Conservation (phyloP, 2,113 vertebrate species). For the Calidris pugnax region DNA sequence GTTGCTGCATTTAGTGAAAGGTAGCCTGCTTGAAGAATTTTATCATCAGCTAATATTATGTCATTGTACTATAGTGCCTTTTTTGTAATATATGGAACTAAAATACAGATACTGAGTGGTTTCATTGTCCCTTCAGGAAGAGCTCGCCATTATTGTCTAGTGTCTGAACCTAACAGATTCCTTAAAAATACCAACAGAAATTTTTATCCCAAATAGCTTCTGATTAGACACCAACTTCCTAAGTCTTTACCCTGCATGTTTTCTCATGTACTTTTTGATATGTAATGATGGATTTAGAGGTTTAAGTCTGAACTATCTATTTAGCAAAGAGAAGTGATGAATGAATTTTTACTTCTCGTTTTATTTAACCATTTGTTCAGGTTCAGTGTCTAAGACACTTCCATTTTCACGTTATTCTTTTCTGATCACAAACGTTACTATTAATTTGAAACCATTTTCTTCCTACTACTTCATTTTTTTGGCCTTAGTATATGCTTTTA, state of each 20-base stretch:
- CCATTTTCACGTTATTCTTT: neutral
- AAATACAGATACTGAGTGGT: neutral
- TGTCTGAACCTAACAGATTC: neutral
- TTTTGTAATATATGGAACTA: neutral
- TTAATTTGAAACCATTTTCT: neutral
- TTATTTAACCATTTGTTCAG: neutral
- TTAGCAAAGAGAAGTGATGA: neutral
- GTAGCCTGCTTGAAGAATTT: neutral
- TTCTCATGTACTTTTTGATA: neutral
- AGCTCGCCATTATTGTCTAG: neutral
- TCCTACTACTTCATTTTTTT: neutral
- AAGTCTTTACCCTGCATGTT: neutral
- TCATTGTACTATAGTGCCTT: neutral
- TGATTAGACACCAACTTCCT: neutral
- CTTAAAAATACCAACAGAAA: neutral
- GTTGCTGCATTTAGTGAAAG: neutral
- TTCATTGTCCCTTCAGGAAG: neutral
- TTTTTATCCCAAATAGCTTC: neutral
- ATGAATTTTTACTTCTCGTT: neutral
- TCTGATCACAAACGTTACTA: neutral
- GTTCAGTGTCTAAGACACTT: neutral
- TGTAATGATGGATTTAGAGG: neutral
- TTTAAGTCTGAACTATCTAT: neutral
- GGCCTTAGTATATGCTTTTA: neutral
- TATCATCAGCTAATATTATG: neutral